phyloP scores from a whole-genome alignment of 1,140 invertebrate species.

The Octopus sinensis region DNA sequence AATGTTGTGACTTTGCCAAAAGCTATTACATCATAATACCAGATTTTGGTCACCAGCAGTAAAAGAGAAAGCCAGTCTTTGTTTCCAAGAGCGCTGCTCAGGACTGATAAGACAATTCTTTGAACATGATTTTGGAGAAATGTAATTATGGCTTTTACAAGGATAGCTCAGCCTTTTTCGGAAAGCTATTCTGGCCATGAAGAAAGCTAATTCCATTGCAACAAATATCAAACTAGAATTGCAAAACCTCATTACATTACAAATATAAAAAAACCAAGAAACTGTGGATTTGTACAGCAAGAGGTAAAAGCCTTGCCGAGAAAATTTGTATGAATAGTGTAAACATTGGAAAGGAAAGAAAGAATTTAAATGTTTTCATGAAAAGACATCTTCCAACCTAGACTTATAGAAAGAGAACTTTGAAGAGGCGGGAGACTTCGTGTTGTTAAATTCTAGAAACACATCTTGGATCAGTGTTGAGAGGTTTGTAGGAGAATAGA shows the following conservation, averaged over 20 bases:
- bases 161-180: conserved; percentile 1
- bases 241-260: background rate
- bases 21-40: conserved; percentile 5
- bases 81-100: background rate
- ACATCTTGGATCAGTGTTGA: conserved; percentile 4
- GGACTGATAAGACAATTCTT: conserved; percentile 2
- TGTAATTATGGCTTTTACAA: background rate
- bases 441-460: conserved; percentile 5
- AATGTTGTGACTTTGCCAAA: background rate
- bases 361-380: conserved; percentile 6
- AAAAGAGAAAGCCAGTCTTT: background rate
- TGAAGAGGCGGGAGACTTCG: conserved; percentile 3
- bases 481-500: background rate
- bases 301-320: conserved; percentile 3
- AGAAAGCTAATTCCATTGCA: background rate
- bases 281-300: background rate
- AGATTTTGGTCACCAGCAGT: conserved; percentile 1
- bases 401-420: conserved; percentile 8
- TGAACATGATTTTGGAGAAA: conserved; percentile 2
- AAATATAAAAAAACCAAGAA: background rate
- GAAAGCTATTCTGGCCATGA: conserved; percentile 1
- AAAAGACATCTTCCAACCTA: background rate
- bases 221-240: background rate
- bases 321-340: background rate
- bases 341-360: conserved; percentile 1